Percentiles rank a stretch among this genome's conserved stretches.
phyloP scores from a whole-genome alignment of 2,888 invertebrate genomes.

The Odontocolon sp. region DNA sequence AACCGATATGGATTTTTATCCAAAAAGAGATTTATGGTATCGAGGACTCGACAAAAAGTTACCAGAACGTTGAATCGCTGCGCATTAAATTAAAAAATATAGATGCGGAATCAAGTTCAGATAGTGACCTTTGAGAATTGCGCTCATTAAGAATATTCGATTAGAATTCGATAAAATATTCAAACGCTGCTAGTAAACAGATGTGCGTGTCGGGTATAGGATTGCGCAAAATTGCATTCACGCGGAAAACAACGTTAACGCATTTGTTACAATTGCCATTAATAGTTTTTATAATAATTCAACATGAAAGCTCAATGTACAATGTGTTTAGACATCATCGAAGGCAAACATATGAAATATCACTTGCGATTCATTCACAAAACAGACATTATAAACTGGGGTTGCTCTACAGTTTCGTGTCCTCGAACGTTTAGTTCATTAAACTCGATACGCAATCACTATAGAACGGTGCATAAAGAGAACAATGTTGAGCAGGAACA shows the following conservation, averaged over 20 bases:
- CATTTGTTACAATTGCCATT: too few species aligned
- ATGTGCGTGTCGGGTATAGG: too few species aligned
- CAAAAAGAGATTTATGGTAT: slow-evolving; percentile 14
- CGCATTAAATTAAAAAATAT: neutral
- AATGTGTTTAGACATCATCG: slow-evolving; percentile 15
- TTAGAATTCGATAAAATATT: neutral
- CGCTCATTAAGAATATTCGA: neutral
- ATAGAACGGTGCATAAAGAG: too few species aligned
- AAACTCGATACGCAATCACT: slow-evolving; percentile 21
- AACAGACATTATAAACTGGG: neutral
- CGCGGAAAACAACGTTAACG: too few species aligned
- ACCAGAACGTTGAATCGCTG: neutral
- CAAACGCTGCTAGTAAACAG: too few species aligned
- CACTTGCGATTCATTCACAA: slow-evolving; percentile 13
- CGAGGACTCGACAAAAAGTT: neutral
- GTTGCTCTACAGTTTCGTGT: slow-evolving; percentile 11
- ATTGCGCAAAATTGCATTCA: too few species aligned
- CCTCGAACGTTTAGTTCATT: slow-evolving; percentile 12
- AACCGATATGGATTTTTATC: slow-evolving; percentile 23
- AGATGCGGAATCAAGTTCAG: neutral
- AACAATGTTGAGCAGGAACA: too few species aligned
- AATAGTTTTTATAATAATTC: neutral
- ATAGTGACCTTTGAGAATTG: neutral
- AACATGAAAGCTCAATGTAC: slow-evolving; percentile 21
- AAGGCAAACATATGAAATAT: slow-evolving; percentile 3